Percentiles rank a stretch among this genome's conserved stretches.
Conservation (phyloP, 2,888 invertebrate species). For the Pilophorus perplexus region DNA sequence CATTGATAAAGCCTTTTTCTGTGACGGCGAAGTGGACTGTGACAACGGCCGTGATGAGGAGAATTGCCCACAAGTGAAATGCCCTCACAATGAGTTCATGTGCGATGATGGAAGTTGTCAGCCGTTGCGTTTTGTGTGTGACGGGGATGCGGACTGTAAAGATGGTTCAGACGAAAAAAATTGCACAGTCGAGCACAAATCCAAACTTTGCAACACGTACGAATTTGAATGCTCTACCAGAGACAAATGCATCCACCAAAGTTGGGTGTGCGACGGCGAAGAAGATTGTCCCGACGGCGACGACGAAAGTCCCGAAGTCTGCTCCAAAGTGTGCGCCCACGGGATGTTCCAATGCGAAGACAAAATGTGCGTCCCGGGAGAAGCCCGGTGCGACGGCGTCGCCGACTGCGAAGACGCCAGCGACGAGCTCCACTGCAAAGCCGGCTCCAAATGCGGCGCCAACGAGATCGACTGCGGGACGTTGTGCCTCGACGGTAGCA, state of each 20-base stretch:
- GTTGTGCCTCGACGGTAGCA: conserved; percentile 73
- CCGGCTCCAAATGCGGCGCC: not conserved
- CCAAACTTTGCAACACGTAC: conserved; percentile 62
- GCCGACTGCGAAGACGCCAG: conserved; percentile 79
- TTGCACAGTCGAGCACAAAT: conserved; percentile 2
- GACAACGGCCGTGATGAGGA: conserved; percentile 84
- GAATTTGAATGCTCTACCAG: conserved; percentile 80
- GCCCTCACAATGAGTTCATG: conserved; percentile 70
- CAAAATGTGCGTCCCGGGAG: conserved; percentile 76
- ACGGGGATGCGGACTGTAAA: conserved; percentile 80
- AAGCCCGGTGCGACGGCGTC: conserved; percentile 77
- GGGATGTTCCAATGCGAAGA: conserved; percentile 82
- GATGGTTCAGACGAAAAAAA: conserved; percentile 76
- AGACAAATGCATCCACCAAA: conserved; percentile 74
- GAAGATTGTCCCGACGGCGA: conserved; percentile 78
- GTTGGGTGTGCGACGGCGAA: conserved; percentile 83
- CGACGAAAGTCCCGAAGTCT: conserved; percentile 65
- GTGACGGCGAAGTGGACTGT: conserved; percentile 84
- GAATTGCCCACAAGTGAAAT: conserved; percentile 68
- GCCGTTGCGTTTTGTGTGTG: conserved; percentile 77
- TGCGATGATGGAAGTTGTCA: conserved; percentile 77
- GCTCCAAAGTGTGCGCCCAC: conserved; percentile 63
- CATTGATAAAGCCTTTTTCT: conserved; percentile 81
- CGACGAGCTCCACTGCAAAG: conserved; percentile 74
- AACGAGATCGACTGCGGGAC: conserved; percentile 78